phyloP scores from a whole-genome alignment of 92 coral and sea anemone species.

The Zoanthus sansibaricus region DNA sequence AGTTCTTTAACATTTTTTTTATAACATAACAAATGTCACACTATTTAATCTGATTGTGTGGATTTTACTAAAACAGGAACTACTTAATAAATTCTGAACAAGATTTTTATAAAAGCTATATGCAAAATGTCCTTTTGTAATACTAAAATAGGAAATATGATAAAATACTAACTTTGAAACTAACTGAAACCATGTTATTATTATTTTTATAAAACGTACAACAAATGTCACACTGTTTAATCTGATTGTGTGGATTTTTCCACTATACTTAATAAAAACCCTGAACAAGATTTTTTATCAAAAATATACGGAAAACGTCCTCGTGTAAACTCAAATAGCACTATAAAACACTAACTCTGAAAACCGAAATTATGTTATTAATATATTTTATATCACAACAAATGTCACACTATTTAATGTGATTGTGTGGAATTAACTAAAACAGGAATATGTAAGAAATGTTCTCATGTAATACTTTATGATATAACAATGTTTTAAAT shows the following conservation, averaged over 20 bases:
- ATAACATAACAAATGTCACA: background rate
- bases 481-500: background rate
- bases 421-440: constrained; percentile 5
- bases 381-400: background rate
- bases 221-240: no score
- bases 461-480: constrained; percentile 2
- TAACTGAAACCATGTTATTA: background rate
- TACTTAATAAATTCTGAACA: background rate
- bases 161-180: background rate
- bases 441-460: background rate
- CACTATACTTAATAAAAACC: no score
- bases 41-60: background rate
- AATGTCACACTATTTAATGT: background rate
- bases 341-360: background rate
- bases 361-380: background rate
- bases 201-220: no score
- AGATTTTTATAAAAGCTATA: background rate
- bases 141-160: background rate
- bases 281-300: no score
- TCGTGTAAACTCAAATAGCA: background rate
- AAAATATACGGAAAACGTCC: background rate
- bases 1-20: background rate
- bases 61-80: background rate
- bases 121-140: background rate
- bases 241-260: background rate